These are phyloP conservation scores for Sialia sialis DNA, from an alignment of 2,113 vertebrate species.

Conservation along the genomic window DNA sequence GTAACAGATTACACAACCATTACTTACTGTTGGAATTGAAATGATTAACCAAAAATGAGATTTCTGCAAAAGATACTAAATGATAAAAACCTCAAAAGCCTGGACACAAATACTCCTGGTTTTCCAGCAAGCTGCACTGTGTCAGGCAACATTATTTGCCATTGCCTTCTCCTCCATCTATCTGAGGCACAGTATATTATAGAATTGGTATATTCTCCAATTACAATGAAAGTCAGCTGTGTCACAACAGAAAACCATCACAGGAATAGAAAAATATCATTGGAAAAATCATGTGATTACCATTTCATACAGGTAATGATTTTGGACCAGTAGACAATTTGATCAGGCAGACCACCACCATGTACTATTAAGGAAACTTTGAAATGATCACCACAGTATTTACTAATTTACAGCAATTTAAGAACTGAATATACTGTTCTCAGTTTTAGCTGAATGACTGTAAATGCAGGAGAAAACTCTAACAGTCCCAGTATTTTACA, in stretches of 20 bases:
- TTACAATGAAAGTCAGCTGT: not conserved
- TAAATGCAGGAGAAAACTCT: not conserved
- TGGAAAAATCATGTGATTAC: not conserved
- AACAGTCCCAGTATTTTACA: not conserved
- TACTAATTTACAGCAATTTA: not conserved
- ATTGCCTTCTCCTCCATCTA: not conserved
- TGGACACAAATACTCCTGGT: not conserved
- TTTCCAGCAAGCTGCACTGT: not conserved
- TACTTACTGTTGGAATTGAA: not conserved
- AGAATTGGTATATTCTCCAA: not conserved
- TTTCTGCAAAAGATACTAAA: not conserved
- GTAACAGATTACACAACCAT: not conserved
- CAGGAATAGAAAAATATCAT: not conserved
- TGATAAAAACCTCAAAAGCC: fast-evolving
- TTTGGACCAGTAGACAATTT: not conserved
- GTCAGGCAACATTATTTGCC: not conserved
- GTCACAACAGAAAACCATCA: not conserved
- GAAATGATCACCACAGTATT: not conserved
- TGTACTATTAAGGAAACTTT: not conserved
- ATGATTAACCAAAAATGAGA: not conserved
- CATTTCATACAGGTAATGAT: not conserved
- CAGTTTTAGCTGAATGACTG: not conserved
- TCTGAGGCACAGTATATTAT: not conserved
- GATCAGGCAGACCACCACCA: not conserved
- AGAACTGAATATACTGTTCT: not conserved